Conservation (phyloP, 2,113 vertebrate species). For the Monopterus albus region DNA sequence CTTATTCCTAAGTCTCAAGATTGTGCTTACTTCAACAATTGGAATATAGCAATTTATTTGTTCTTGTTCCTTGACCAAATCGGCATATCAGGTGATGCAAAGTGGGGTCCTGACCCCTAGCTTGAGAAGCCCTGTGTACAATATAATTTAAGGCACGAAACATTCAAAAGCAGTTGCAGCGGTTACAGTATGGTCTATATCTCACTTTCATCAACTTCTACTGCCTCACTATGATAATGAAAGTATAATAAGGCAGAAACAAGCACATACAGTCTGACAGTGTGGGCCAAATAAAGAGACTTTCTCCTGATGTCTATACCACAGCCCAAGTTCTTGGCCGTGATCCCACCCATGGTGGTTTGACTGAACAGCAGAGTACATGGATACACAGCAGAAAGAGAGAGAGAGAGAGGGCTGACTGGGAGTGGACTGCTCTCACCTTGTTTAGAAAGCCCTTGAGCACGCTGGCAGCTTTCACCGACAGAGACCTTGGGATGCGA, state of each 20-base stretch:
- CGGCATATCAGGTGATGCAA: too few relatives aligned
- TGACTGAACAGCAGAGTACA: conserved; percentile 1
- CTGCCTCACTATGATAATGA: not conserved
- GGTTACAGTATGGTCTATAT: too few relatives aligned
- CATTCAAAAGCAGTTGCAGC: too few relatives aligned
- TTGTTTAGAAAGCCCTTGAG: conserved; percentile 99
- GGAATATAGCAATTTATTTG: too few relatives aligned
- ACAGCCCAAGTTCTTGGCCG: not conserved
- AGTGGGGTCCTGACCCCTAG: too few relatives aligned
- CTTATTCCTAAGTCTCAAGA: too few relatives aligned
- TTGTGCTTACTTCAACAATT: too few relatives aligned
- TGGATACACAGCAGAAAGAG: not conserved
- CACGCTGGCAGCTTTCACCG: conserved; percentile 98
- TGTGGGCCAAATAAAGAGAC: not conserved
- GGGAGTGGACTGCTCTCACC: conserved; percentile 81
- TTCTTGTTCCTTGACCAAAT: too few relatives aligned
- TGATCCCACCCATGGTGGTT: conserved; percentile 14
- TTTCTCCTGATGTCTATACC: not conserved
- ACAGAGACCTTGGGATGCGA: conserved; percentile 97
- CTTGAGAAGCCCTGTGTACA: too few relatives aligned
- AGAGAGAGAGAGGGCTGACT: not conserved
- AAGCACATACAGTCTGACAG: not conserved
- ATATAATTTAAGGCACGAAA: too few relatives aligned
- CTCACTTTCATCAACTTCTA: too few relatives aligned
- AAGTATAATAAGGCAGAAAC: not conserved